Evolutionary conservation across 2,888 invertebrate genomes (phyloP).

Genomic region (Parapristionchus giblindavisi): DNA sequence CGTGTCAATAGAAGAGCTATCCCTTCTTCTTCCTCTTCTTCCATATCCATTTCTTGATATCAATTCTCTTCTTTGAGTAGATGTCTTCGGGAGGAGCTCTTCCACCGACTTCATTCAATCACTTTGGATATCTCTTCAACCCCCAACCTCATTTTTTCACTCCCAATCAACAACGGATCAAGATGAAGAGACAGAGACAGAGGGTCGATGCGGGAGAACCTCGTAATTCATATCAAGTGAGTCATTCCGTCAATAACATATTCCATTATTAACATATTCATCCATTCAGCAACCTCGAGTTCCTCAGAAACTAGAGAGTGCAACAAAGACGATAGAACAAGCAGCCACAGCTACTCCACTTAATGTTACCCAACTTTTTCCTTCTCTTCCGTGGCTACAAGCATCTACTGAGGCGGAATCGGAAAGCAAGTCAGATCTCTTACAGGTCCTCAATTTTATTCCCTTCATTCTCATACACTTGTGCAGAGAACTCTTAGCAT

Average conservation of each 20-base stretch:
- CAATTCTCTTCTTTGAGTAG: constrained; percentile 19
- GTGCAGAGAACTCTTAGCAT: too few species aligned
- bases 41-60: constrained; percentile 3
- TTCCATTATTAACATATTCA: neutral
- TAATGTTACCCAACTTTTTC: constrained; percentile 25
- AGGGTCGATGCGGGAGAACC: constrained; percentile 92
- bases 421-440: neutral
- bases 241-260: constrained; percentile 28
- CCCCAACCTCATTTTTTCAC: constrained; percentile 32
- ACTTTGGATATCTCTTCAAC: constrained; percentile 44
- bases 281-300: constrained; percentile 32
- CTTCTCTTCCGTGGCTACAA: too few species aligned
- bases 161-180: constrained; percentile 61
- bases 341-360: constrained; percentile 1
- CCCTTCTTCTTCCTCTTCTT: neutral
- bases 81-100: constrained; percentile 48
- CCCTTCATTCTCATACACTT: too few species aligned
- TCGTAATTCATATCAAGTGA: constrained; percentile 83
- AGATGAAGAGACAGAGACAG: constrained; percentile 88
- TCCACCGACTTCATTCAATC: constrained; percentile 43
- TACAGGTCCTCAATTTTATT: too few species aligned
- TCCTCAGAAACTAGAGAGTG: constrained; percentile 26
- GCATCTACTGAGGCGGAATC: too few species aligned
- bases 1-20: neutral
- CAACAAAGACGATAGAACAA: neutral